Evolutionary conservation across 1,140 invertebrate species (phyloP).

Genomic region (Calephelis virginiensis): DNA sequence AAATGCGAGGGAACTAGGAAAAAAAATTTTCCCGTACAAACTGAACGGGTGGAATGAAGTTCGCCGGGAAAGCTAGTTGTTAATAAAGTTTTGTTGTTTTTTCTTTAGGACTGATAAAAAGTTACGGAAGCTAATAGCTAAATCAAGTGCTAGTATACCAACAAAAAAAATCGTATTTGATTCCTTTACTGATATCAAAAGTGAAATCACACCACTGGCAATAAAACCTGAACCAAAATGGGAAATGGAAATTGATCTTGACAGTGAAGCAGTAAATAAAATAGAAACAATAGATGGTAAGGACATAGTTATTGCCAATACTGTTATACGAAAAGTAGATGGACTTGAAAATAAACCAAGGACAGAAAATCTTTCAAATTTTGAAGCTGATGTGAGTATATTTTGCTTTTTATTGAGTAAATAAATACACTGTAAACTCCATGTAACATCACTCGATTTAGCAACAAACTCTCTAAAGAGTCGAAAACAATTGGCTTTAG

Average conservation of each 20-base stretch:
- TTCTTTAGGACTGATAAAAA: constrained; percentile 54
- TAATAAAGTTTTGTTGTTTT: background rate
- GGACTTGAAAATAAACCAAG: constrained; percentile 19
- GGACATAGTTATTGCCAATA: constrained; percentile 69
- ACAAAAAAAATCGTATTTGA: constrained; percentile 73
- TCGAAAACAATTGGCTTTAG: too few relatives aligned
- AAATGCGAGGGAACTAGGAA: too few relatives aligned
- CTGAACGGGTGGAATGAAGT: too few relatives aligned
- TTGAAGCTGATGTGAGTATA: constrained; percentile 52
- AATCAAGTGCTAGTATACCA: constrained; percentile 42
- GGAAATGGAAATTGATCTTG: constrained; percentile 65
- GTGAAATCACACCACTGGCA: constrained; percentile 63
- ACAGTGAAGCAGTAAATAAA: constrained; percentile 32
- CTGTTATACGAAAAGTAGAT: constrained; percentile 67
- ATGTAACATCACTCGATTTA: too few relatives aligned
- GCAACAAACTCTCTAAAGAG: too few relatives aligned
- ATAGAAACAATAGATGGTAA: constrained; percentile 51
- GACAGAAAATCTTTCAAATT: constrained; percentile 10
- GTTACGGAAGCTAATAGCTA: constrained; percentile 51
- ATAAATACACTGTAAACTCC: too few relatives aligned
- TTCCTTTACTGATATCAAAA: constrained; percentile 69
- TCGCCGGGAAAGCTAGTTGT: too few relatives aligned
- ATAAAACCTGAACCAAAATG: constrained; percentile 65
- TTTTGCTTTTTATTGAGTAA: background rate
- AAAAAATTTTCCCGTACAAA: too few relatives aligned